Percentiles rank a stretch among this genome's conserved stretches.
Evolutionary conservation across 1,140 invertebrate genomes (phyloP).

Genomic region (Euborellia annulipes): DNA sequence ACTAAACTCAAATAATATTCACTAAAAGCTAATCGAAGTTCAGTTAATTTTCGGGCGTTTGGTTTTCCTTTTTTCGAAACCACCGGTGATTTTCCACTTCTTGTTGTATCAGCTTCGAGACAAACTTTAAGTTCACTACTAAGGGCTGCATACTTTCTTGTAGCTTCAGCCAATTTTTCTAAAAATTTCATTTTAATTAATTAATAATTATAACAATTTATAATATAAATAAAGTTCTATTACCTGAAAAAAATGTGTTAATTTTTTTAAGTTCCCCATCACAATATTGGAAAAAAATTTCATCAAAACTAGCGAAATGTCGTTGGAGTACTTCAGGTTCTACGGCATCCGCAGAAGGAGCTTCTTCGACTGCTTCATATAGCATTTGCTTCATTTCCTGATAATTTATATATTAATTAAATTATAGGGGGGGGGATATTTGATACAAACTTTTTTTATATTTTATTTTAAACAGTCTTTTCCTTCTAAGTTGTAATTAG

Average conservation of each 20-base stretch:
- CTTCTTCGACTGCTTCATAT: constrained; percentile 52
- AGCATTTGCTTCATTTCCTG: constrained; percentile 62
- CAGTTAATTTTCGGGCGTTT: constrained; percentile 48
- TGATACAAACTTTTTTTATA: no score
- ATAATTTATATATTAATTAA: not conserved
- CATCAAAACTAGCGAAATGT: constrained; percentile 68
- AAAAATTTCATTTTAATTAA: constrained; percentile 9
- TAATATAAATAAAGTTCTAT: constrained; percentile 2
- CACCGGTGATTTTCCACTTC: no score
- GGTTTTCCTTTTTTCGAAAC: not conserved
- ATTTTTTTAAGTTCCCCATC: constrained; percentile 76
- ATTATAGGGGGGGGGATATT: no score
- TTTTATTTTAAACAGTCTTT: no score
- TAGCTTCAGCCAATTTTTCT: constrained; percentile 79
- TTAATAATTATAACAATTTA: not conserved
- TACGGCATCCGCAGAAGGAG: constrained; percentile 47
- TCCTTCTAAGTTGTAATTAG: no score
- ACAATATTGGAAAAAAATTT: constrained; percentile 70
- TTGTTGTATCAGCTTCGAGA: constrained; percentile 21
- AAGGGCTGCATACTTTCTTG: constrained; percentile 58
- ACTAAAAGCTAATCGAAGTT: constrained; percentile 79
- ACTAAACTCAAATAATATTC: constrained; percentile 85
- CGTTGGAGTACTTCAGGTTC: constrained; percentile 48
- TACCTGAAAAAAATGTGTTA: constrained; percentile 71
- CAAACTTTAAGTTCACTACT: constrained; percentile 37